These are phyloP conservation scores for Saccopteryx leptura DNA, from an alignment of 2,113 vertebrate species.

Conservation along the genomic window DNA sequence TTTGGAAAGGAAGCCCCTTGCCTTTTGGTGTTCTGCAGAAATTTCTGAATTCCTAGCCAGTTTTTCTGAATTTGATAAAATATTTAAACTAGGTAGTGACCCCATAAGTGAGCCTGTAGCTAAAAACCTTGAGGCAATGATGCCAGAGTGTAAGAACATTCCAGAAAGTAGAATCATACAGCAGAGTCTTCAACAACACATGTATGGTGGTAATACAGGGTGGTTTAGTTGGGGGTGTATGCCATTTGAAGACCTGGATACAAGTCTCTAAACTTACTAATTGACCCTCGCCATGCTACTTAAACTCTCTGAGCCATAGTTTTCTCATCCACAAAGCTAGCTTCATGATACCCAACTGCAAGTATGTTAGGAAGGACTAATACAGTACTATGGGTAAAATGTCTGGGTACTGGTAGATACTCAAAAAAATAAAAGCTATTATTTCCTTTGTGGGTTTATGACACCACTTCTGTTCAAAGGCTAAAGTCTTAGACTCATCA, in stretches of 20 bases:
- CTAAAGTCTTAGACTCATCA: conserved; percentile 49
- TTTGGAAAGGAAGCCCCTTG: background rate
- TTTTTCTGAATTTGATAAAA: conserved; percentile 38
- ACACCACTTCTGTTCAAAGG: background rate
- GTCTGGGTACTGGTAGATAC: background rate
- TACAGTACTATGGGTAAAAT: background rate
- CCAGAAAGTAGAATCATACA: background rate
- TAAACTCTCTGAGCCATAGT: background rate
- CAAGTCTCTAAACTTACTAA: conserved; percentile 2
- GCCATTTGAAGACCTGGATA: background rate
- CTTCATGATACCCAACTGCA: background rate
- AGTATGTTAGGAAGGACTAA: background rate
- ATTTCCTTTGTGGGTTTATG: conserved; percentile 21
- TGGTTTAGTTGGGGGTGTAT: background rate
- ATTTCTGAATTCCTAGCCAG: background rate
- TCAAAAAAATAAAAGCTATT: background rate
- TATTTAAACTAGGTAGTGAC: background rate
- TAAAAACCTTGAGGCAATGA: background rate
- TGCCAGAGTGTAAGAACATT: background rate
- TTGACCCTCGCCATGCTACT: background rate
- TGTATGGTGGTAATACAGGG: background rate
- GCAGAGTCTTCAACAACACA: background rate
- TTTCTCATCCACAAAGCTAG: background rate
- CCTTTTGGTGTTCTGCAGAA: background rate
- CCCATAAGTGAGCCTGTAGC: background rate